Evolutionary conservation across 2,797 vertebrate species (phyloP).

Genomic region (Anas bahamensis): DNA sequence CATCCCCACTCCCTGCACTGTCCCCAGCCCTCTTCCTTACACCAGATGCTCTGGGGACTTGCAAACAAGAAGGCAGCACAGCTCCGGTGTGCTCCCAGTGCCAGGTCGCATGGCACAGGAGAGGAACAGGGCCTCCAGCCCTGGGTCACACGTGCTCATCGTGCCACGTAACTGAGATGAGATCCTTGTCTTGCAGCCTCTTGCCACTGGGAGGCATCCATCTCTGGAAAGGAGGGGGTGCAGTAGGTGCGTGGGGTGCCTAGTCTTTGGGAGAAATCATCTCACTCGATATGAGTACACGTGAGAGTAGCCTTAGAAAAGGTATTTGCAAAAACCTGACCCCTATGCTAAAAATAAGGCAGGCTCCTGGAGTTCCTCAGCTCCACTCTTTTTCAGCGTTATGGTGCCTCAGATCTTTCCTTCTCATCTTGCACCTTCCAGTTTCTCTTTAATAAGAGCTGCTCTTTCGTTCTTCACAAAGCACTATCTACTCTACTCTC

Average conservation of each 20-base stretch:
- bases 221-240: background rate
- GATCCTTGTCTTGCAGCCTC: background rate
- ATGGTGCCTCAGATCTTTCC: conserved; percentile 20
- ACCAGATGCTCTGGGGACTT: background rate
- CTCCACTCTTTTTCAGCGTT: background rate
- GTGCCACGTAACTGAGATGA: background rate
- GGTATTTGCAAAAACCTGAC: background rate
- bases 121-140: background rate
- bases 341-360: background rate
- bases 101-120: background rate
- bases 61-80: background rate
- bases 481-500: background rate
- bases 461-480: background rate
- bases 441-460: conserved; percentile 15
- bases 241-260: background rate
- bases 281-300: background rate
- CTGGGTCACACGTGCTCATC: background rate
- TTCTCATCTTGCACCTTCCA: conserved; percentile 32
- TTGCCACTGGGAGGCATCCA: background rate
- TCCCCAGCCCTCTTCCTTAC: background rate
- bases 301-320: background rate
- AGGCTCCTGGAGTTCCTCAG: background rate
- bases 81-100: background rate
- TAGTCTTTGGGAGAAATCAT: background rate
- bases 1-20: rapidly evolving